Conservation (phyloP, 2,113 vertebrate species). For the Amphiprion ocellaris region DNA sequence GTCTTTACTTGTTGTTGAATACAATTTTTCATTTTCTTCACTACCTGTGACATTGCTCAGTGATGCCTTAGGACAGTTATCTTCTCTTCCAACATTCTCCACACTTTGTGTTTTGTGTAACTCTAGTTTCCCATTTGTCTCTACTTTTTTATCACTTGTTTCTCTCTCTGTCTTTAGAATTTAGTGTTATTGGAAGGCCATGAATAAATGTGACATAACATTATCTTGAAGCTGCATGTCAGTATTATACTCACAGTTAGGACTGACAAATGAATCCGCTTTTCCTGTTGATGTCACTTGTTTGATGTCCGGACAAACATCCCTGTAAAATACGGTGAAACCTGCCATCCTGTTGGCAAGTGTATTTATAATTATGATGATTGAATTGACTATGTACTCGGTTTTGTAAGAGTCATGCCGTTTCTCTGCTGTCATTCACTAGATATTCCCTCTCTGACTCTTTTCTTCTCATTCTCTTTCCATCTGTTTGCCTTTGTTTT, state of each 20-base stretch:
- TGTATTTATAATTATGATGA: conserved; percentile 38
- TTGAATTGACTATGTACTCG: conserved; percentile 23
- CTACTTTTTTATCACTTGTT: no score
- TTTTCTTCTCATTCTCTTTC: neutral
- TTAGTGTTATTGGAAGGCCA: neutral
- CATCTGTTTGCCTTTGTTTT: conserved; percentile 37
- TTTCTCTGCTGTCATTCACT: conserved; percentile 28
- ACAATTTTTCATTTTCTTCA: neutral
- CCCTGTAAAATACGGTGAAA: conserved; percentile 14
- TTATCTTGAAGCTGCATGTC: conserved; percentile 1
- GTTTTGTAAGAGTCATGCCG: conserved; percentile 6
- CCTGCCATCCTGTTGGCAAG: conserved; percentile 26
- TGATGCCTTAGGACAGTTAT: neutral
- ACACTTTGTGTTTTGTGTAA: neutral
- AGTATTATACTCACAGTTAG: conserved; percentile 5
- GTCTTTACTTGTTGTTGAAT: neutral
- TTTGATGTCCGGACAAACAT: conserved; percentile 27
- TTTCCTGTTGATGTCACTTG: neutral
- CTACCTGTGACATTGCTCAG: neutral
- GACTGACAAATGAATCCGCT: conserved; percentile 11
- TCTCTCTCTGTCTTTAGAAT: neutral
- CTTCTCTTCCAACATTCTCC: neutral
- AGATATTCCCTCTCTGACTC: neutral
- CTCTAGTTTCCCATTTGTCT: neutral
- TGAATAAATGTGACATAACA: conserved; percentile 9